Evolutionary conservation across 2,113 vertebrate genomes (phyloP).

Genomic region (Xenopus borealis): DNA sequence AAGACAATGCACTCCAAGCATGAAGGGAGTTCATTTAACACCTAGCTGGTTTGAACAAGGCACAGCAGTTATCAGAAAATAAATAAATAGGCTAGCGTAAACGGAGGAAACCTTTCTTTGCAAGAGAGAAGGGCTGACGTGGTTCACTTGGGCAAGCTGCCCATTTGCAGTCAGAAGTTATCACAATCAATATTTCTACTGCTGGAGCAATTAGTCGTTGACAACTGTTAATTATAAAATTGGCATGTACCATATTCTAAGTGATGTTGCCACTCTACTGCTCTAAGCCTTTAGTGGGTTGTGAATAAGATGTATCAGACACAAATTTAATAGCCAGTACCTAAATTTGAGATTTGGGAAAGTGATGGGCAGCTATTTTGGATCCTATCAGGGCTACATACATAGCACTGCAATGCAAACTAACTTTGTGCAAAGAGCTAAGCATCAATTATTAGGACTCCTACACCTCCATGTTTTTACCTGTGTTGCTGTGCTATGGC

Average conservation of each 20-base stretch:
- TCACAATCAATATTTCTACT: conserved; percentile 46
- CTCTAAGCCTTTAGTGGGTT: background rate
- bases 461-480: no score
- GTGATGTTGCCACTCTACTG: conserved; percentile 30
- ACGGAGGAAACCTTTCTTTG: conserved; percentile 11
- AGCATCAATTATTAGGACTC: no score
- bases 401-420: no score
- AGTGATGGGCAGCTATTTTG: no score
- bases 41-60: conserved; percentile 14
- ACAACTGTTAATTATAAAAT: conserved; percentile 45
- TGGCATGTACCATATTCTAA: conserved; percentile 30
- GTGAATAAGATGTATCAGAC: background rate
- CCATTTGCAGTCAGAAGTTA: conserved; percentile 43
- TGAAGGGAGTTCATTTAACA: conserved; percentile 22
- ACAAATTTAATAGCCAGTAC: no score
- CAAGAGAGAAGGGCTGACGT: background rate
- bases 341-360: no score
- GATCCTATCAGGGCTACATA: no score
- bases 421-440: no score
- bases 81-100: background rate
- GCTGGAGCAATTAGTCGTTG: conserved; percentile 42
- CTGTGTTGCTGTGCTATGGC: no score
- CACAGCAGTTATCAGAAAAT: conserved; percentile 30
- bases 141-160: background rate
- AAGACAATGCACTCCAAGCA: conserved; percentile 7